phyloP scores from a whole-genome alignment of 2,113 vertebrate species.

The Ardeotis arabs region DNA sequence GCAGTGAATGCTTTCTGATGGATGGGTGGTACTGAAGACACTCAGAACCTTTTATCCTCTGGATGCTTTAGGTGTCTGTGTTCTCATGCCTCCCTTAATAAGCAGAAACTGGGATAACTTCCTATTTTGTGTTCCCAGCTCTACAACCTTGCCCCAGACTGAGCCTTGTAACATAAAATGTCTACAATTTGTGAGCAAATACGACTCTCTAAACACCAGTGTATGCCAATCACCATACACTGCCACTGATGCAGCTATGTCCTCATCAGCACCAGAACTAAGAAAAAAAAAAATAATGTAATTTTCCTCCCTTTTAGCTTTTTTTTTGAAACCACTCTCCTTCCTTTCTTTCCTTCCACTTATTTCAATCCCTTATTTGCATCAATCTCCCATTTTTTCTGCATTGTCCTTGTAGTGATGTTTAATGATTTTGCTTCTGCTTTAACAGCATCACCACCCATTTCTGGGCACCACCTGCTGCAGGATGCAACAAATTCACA shows the following conservation, averaged over 20 bases:
- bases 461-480: neutral
- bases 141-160: neutral
- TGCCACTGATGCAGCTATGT: neutral
- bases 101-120: neutral
- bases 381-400: neutral
- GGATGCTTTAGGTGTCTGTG: neutral
- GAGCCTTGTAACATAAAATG: neutral
- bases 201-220: neutral
- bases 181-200: neutral
- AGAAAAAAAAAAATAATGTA: neutral
- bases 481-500: neutral
- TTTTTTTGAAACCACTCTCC: neutral
- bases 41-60: neutral
- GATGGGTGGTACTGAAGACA: neutral
- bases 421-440: neutral
- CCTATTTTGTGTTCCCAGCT: neutral
- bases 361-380: neutral
- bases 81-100: neutral
- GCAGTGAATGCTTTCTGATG: neutral
- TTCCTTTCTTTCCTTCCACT: neutral
- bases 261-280: neutral
- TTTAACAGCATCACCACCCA: neutral
- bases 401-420: neutral
- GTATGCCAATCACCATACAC: neutral
- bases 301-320: neutral